Percentiles rank a stretch among this genome's conserved stretches.
Conservation (phyloP, 2,113 vertebrate genomes). For the Pogonocichla stellata region DNA sequence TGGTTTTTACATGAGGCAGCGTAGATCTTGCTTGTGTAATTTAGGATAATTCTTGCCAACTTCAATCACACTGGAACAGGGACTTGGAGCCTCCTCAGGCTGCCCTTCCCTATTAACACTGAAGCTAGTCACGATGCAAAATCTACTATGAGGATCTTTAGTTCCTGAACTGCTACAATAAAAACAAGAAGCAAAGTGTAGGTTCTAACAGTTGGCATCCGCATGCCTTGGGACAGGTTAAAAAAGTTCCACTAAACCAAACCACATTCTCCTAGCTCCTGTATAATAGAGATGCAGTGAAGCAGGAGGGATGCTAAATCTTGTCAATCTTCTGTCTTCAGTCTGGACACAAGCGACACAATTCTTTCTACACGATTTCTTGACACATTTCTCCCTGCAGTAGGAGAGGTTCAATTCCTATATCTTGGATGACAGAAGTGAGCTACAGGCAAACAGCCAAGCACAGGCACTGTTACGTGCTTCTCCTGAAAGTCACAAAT, state of each 20-base stretch:
- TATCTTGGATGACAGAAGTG: not conserved
- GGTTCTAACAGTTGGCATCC: not conserved
- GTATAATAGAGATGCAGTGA: not conserved
- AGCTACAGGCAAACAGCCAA: constrained; percentile 1
- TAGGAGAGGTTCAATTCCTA: not conserved
- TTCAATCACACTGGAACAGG: not conserved
- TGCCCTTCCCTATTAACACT: not conserved
- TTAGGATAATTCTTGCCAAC: not conserved
- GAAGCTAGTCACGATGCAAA: not conserved
- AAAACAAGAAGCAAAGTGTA: not conserved
- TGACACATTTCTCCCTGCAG: not conserved
- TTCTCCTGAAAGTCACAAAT: constrained; percentile 20
- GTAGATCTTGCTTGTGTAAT: not conserved
- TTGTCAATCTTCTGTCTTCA: not conserved
- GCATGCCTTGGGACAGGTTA: not conserved
- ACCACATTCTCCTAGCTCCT: not conserved
- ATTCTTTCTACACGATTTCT: not conserved
- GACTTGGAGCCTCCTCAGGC: not conserved
- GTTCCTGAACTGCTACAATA: not conserved
- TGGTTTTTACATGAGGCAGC: not conserved
- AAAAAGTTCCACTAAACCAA: not conserved
- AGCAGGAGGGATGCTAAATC: not conserved
- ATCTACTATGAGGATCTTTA: not conserved
- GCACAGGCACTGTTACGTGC: not conserved
- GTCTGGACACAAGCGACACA: not conserved